A percentile compares a stretch with the other conserved stretches of the same genome.
These are phyloP conservation scores for Megaceryle alcyon DNA, from an alignment of 2,797 vertebrate genomes.

Conservation along the genomic window DNA sequence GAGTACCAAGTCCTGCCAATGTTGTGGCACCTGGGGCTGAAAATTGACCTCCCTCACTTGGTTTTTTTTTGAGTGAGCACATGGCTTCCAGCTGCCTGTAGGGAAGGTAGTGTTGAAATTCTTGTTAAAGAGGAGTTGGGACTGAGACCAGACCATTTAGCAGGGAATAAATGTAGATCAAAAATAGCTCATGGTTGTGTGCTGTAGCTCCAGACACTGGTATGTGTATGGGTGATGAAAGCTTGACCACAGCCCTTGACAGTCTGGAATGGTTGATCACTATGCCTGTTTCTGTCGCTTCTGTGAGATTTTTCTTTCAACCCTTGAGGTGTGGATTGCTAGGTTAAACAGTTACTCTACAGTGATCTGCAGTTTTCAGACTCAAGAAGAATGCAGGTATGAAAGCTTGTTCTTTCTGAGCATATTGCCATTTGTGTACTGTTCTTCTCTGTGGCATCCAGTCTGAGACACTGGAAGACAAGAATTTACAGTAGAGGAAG, in stretches of 20 bases:
- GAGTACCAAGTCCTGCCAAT: background rate
- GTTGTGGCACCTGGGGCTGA: background rate
- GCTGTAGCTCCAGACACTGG: background rate
- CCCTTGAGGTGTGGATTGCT: background rate
- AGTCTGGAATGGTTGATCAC: background rate
- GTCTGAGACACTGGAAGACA: background rate
- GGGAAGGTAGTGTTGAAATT: background rate
- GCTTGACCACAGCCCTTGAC: background rate
- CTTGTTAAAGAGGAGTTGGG: background rate
- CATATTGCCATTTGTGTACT: background rate
- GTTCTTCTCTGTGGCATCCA: background rate
- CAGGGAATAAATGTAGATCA: background rate
- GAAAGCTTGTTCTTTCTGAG: background rate
- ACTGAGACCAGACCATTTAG: background rate
- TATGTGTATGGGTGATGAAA: background rate
- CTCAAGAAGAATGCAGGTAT: background rate
- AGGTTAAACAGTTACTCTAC: background rate
- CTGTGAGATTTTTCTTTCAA: background rate
- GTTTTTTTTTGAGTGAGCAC: background rate
- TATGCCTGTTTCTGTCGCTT: background rate
- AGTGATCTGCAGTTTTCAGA: background rate
- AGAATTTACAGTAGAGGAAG: background rate
- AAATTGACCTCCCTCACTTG: background rate
- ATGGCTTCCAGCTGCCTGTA: accelerated
- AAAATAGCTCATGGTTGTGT: background rate